These are phyloP conservation scores for Prionailurus viverrinus DNA, from an alignment of 2,113 vertebrate genomes.

Conservation along the genomic window DNA sequence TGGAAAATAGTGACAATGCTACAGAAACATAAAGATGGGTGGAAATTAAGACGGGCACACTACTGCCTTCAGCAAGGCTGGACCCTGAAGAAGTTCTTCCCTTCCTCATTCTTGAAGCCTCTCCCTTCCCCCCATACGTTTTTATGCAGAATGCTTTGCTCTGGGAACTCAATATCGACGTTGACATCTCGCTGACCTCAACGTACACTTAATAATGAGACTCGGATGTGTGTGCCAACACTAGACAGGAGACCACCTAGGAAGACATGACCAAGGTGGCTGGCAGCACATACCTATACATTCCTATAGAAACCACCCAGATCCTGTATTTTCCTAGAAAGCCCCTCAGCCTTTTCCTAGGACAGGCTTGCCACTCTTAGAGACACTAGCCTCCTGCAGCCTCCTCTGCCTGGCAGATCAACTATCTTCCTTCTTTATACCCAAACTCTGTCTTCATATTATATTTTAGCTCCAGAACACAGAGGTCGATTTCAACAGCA, in stretches of 20 bases:
- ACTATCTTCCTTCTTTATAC: not conserved
- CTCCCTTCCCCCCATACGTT: not conserved
- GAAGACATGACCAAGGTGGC: not conserved
- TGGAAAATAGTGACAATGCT: not conserved
- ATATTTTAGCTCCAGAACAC: not conserved
- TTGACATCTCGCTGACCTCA: not conserved
- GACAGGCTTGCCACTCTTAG: not conserved
- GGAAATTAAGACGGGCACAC: not conserved
- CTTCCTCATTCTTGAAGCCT: not conserved
- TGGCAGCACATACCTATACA: not conserved
- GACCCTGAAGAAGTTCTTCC: not conserved
- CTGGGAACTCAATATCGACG: not conserved
- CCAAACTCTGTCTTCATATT: not conserved
- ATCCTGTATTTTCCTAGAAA: not conserved
- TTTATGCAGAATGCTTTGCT: not conserved
- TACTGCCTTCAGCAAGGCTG: not conserved
- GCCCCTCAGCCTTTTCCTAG: not conserved
- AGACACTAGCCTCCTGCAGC: not conserved
- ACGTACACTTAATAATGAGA: not conserved
- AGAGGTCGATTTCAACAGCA: not conserved
- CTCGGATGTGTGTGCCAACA: no score
- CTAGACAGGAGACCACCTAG: not conserved
- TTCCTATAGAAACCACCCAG: not conserved
- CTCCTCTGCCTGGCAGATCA: not conserved
- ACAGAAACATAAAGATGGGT: not conserved